Percentiles rank a stretch among this genome's conserved stretches.
Evolutionary conservation across 2,888 invertebrate species (phyloP).

Genomic region (Philonicus albiceps): DNA sequence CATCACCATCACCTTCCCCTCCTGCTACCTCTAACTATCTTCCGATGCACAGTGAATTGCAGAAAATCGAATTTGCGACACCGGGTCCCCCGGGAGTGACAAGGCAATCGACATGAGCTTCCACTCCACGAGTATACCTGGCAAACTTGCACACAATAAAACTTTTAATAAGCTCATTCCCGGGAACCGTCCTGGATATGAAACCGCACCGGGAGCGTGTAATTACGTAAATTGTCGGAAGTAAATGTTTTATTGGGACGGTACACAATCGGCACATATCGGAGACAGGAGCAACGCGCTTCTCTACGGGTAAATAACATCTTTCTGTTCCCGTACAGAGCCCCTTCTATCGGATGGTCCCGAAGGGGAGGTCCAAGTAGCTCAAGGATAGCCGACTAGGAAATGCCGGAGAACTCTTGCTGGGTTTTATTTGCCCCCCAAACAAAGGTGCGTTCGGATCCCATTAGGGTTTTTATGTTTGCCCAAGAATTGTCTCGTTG

Average conservation of each 20-base stretch:
- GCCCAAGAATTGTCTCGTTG: background rate
- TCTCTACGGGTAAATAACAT: background rate
- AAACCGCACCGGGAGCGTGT: slow-evolving; percentile 6
- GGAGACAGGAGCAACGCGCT: background rate
- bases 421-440: background rate
- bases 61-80: background rate
- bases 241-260: slow-evolving; percentile 22
- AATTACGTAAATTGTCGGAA: slow-evolving; percentile 33
- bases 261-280: background rate
- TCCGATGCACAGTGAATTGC: background rate
- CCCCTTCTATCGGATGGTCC: background rate
- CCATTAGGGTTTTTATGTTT: background rate
- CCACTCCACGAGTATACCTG: background rate
- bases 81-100: background rate
- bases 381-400: background rate
- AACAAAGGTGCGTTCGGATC: background rate
- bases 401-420: background rate
- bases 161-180: slow-evolving; percentile 24
- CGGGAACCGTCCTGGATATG: background rate
- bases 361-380: background rate
- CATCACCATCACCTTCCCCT: background rate
- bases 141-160: slow-evolving; percentile 17
- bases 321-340: background rate
- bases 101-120: background rate
- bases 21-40: background rate